A percentile compares a stretch with the other conserved stretches of the same genome.
phyloP scores from a whole-genome alignment of 2,888 invertebrate genomes.

The Halocaridina rubra region DNA sequence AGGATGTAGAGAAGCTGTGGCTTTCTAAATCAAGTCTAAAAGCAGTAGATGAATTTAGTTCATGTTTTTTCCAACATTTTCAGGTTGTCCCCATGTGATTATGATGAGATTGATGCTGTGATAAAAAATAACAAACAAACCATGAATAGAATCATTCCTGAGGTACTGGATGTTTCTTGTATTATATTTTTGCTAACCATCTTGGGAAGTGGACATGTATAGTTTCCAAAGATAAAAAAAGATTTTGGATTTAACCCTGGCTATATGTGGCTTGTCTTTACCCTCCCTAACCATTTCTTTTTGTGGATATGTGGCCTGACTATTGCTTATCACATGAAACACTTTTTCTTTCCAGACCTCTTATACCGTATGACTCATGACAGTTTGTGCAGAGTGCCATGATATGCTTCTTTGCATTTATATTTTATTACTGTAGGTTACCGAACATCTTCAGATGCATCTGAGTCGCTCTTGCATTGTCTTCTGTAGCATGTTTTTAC shows the following conservation, averaged over 20 bases:
- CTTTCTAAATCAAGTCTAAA: not conserved
- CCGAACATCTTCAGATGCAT: too few relatives aligned
- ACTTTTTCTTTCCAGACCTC: too few relatives aligned
- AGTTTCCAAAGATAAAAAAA: slow-evolving; percentile 13
- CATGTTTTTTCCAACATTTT: slow-evolving; percentile 36
- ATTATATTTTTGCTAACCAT: slow-evolving; percentile 28
- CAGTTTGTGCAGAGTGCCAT: too few relatives aligned
- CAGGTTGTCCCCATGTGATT: slow-evolving; percentile 49
- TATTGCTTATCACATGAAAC: slow-evolving; percentile 2
- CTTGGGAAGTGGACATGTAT: slow-evolving; percentile 36
- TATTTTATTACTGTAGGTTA: too few relatives aligned
- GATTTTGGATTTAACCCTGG: slow-evolving; percentile 38
- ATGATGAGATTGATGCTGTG: slow-evolving; percentile 50
- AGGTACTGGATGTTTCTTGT: slow-evolving; percentile 34
- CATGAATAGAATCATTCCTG: slow-evolving; percentile 45
- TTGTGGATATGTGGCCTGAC: slow-evolving; percentile 22
- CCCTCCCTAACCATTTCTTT: not conserved
- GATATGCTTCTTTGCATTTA: too few relatives aligned
- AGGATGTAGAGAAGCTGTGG: not conserved
- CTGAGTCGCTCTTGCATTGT: too few relatives aligned
- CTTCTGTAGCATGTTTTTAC: too few relatives aligned
- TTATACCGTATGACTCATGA: too few relatives aligned
- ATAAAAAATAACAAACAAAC: slow-evolving; percentile 55
- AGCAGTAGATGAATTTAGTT: not conserved
- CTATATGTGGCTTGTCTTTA: not conserved